Conservation (phyloP, 2,113 vertebrate genomes). For the Ploceus nigricollis region DNA sequence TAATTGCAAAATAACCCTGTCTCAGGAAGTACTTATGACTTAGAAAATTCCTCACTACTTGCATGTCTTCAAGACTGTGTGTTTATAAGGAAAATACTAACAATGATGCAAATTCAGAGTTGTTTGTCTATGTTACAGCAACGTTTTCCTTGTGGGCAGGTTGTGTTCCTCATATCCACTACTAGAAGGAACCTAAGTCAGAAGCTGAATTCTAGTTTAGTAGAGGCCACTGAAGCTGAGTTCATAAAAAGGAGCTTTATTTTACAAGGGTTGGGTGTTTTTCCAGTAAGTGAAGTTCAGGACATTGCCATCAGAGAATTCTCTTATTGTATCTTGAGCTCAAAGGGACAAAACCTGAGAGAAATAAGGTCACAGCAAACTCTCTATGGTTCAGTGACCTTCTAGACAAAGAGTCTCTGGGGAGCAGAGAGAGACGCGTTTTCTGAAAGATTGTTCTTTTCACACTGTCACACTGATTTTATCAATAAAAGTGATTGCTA, state of each 20-base stretch:
- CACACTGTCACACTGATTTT: constrained; percentile 14
- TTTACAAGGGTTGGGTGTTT: background rate
- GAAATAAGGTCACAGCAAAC: constrained; percentile 46
- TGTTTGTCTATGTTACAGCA: background rate
- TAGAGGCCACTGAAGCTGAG: background rate
- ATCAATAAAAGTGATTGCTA: background rate
- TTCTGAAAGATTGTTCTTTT: constrained; percentile 2
- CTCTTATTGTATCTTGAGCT: constrained; percentile 14
- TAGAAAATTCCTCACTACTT: background rate
- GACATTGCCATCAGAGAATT: background rate
- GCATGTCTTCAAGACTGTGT: background rate
- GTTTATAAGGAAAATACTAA: background rate
- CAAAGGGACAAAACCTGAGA: constrained; percentile 27
- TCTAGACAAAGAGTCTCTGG: background rate
- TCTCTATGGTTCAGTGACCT: background rate
- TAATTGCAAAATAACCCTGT: background rate
- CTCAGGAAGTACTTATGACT: background rate
- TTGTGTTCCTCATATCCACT: background rate
- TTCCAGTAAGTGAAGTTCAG: constrained; percentile 20
- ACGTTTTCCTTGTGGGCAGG: background rate
- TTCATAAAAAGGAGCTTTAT: background rate
- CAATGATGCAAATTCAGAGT: background rate
- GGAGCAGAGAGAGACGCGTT: background rate
- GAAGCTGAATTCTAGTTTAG: background rate
- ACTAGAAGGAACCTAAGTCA: background rate